phyloP scores from a whole-genome alignment of 2,113 vertebrate genomes.

The Carassius auratus region DNA sequence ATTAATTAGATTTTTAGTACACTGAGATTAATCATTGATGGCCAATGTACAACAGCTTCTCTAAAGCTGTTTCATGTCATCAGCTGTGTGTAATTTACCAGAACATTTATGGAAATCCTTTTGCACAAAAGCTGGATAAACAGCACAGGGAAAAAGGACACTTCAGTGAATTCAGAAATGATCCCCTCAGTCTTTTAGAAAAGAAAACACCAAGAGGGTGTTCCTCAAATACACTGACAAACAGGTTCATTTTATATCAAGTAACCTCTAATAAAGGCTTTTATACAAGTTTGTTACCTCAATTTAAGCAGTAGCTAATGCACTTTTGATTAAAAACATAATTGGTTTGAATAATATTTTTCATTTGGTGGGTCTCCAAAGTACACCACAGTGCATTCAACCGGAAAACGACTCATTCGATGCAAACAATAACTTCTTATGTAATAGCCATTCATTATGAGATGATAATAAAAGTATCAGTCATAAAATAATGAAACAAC shows the following conservation, averaged over 20 bases:
- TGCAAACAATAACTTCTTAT: background rate
- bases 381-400: background rate
- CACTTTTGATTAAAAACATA: background rate
- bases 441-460: background rate
- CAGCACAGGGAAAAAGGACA: background rate
- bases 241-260: constrained; percentile 7
- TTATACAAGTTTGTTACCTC: background rate
- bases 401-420: background rate
- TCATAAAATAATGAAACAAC: background rate
- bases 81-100: background rate
- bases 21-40: background rate
- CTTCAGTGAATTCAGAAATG: background rate
- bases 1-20: background rate
- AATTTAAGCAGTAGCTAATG: background rate
- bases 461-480: background rate
- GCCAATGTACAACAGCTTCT: background rate
- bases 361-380: background rate
- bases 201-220: background rate
- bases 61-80: background rate
- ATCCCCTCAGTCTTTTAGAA: background rate
- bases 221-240: constrained; percentile 2
- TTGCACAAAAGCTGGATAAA: background rate
- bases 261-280: background rate
- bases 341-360: background rate
- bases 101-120: constrained; percentile 10